Evolutionary conservation across 2,888 invertebrate genomes (phyloP), one percentile per base, ranked within the genome.

Genomic region (Drosophila anomelani): DNA sequence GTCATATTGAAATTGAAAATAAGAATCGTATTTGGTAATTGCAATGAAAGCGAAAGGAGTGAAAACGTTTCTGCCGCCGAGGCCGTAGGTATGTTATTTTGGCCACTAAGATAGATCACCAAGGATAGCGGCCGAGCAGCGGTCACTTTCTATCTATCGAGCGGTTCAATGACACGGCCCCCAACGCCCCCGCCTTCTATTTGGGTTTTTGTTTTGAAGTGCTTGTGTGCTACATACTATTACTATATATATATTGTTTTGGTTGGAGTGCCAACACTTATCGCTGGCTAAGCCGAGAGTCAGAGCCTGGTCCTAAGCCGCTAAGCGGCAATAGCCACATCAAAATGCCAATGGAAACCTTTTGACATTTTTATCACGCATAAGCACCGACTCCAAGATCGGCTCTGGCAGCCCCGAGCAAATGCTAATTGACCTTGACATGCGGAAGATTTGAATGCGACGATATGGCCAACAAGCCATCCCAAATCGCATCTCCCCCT

Each of bases 341-440:
- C 60, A 73, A 79, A 87, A 85, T 85, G 72, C 83, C 83, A 85
- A 85, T 87, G 85, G 77, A 87, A 87, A 85, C 87, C 84, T 87
- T 88, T 88, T 85, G 88, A 85, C 84, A 85, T 85, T 85, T 85
- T 85, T 85, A 85, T 85, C 88, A 85, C 88, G 88, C 88, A 83
- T 74, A 75, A 66, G 68, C 47, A 29, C 34, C 43, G 36, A n/a
- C 51, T 12, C 13, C 26, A 36, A 41, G 43, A 64, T 67, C 44
- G 46, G 17, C 39, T 20, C 44, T 34, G 17, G 38, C 34, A 62
- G 39, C 47, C 62, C 49, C 62, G 66, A 70, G 56, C 61, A 76
- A 79, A 81, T 85, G 88, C 85, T 85, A 85, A 85, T 85, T 85
- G 85, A 85, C 85, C 85, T 88, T 85, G 85, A 85, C 88, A 88